These are phyloP conservation scores for Bugula neritina DNA, from an alignment of 2,888 invertebrate genomes.

Conservation along the genomic window DNA sequence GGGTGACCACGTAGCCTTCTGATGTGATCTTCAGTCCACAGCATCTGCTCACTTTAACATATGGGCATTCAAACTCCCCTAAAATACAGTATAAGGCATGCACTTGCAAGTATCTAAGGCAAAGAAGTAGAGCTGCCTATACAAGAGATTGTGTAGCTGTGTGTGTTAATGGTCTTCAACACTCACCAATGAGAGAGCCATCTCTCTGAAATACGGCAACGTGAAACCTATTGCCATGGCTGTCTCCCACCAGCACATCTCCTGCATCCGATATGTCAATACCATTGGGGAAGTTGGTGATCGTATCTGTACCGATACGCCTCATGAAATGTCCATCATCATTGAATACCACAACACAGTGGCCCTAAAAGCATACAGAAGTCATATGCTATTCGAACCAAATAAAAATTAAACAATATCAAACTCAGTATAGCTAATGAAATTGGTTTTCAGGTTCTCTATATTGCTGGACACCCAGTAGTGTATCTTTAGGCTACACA, in stretches of 20 bases:
- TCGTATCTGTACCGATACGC: conserved; percentile 87
- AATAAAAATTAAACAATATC: no score
- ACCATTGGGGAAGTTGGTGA: conserved; percentile 95
- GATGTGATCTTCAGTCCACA: conserved; percentile 95
- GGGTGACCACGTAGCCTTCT: conserved; percentile 79
- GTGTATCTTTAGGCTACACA: no score
- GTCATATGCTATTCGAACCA: no score
- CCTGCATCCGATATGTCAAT: conserved; percentile 96
- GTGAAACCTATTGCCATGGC: conserved; percentile 94
- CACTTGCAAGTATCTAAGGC: not conserved
- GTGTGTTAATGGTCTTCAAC: no score
- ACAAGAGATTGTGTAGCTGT: no score
- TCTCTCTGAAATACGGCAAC: conserved; percentile 89
- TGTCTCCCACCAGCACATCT: conserved; percentile 91
- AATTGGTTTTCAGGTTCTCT: no score
- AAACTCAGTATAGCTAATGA: no score
- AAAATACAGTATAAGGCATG: not conserved
- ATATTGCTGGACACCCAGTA: no score
- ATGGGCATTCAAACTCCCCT: conserved; percentile 87
- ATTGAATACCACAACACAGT: conserved; percentile 84
- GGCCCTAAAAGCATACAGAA: conserved; percentile 65
- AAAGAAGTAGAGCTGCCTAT: not conserved
- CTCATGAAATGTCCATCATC: conserved; percentile 83
- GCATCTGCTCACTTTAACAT: conserved; percentile 95
- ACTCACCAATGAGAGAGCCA: conserved; percentile 57